Base-by-base conservation (phyloP, 2,888 invertebrate genomes). In the Homarus gammarus region DNA sequence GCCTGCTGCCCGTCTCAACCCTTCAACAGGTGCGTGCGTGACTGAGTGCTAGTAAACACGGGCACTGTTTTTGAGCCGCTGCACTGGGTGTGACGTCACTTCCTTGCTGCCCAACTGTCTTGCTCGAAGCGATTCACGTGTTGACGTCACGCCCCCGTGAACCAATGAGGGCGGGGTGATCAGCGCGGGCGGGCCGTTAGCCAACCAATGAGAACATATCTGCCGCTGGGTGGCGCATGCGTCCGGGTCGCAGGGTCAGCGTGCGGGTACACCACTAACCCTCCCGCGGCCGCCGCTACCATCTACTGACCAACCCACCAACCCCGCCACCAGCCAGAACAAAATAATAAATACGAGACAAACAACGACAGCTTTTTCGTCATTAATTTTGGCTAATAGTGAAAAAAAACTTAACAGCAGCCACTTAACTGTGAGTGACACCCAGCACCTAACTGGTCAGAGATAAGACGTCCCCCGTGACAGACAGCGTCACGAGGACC, bases 21-120 rank as follows among this genome's bases (percentile, higher is more conserved):
- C 44, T 27, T 61, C 64, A 85, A 85, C 85, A 85, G 85, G 85
- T 85, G 85, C 85, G 85, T 44, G 78, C 36, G 78, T 85, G 70
- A 85, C 78, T 85, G 78, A 78, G 85, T 85, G 40, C 68, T 78
- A 77, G 85, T 85, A 85, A 85, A 85, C 85, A 85, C 85, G 64
- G 44, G 77, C 72, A 64, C 61, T 44, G 61, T 33, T 85, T 85
- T 78, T 78, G 85, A 78, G 77, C 33, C 77, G 49, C 64, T 44
- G 44, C 49, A 68, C 78, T 64, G 33, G 8, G 2, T 44, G 49
- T 44, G 38, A 84, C 85, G 78, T 85, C 85, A 85, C 78, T 27
- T 10, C 40, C 33, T 15, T 5, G 40, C 44, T 68, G n/a, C 33
- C 78, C 85, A 77, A 64, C 78, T 51, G 27, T 31, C 33, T 15